A percentile compares a stretch with the other conserved stretches of the same genome.
These are phyloP conservation scores for Dyspetes luteomarginatus DNA, from an alignment of 2,888 invertebrate genomes.

Conservation along the genomic window DNA sequence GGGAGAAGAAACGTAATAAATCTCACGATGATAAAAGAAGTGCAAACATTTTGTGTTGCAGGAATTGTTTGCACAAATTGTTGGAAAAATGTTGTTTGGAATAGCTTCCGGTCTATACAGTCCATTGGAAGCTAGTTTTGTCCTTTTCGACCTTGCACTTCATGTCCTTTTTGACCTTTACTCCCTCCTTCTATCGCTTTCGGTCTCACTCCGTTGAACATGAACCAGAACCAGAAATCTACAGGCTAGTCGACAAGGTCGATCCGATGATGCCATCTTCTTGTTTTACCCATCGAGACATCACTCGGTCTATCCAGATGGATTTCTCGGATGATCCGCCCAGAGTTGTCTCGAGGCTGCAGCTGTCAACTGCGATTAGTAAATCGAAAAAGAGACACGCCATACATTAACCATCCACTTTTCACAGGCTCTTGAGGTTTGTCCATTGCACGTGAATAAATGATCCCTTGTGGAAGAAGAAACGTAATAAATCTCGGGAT, in stretches of 20 bases:
- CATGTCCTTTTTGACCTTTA: constrained; percentile 25
- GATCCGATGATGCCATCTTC: constrained; percentile 4
- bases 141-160: constrained; percentile 48
- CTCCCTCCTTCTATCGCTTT: constrained; percentile 26
- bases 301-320: constrained; percentile 40
- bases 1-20: constrained; percentile 1
- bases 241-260: constrained; percentile 55
- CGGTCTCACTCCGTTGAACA: constrained; percentile 25
- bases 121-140: constrained; percentile 62
- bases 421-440: neutral
- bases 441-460: neutral
- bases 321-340: constrained; percentile 10
- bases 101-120: constrained; percentile 46
- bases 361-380: constrained; percentile 47
- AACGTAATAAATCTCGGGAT: neutral
- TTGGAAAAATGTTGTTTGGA: constrained; percentile 34
- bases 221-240: constrained; percentile 22
- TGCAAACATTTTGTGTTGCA: constrained; percentile 19
- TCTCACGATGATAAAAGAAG: neutral
- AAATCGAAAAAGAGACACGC: neutral
- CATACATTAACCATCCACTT: neutral
- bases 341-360: constrained; percentile 22
- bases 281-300: constrained; percentile 28
- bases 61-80: constrained; percentile 34
- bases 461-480: constrained; percentile 1